phyloP scores from a whole-genome alignment of 2,888 invertebrate genomes.

The Drosophila incognita region DNA sequence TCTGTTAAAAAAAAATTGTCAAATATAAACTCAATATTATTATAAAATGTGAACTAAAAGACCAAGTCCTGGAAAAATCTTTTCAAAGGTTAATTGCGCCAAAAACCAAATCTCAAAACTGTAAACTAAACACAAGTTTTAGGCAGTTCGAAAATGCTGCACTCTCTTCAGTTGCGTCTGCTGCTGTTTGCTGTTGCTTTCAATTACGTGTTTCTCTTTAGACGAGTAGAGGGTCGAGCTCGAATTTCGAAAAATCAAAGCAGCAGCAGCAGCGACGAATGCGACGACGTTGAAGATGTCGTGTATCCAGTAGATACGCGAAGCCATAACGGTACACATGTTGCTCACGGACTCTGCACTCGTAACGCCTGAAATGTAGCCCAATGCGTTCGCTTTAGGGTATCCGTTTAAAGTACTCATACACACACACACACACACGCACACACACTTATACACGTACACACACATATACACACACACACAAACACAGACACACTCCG shows the following conservation, averaged over 20 bases:
- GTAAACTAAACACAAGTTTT: slow-evolving; percentile 16
- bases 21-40: not conserved
- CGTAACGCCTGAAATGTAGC: slow-evolving; percentile 64
- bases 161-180: slow-evolving; percentile 12
- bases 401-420: slow-evolving; percentile 68
- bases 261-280: slow-evolving; percentile 37
- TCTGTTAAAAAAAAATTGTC: not conserved
- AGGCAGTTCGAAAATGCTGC: slow-evolving; percentile 9
- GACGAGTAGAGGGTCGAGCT: not conserved
- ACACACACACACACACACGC: slow-evolving; percentile 24
- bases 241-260: slow-evolving; percentile 66
- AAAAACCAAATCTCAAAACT: slow-evolving; percentile 6
- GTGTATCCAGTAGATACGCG: slow-evolving; percentile 77
- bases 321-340: slow-evolving; percentile 82
- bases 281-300: slow-evolving; percentile 32
- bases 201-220: slow-evolving; percentile 24
- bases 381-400: slow-evolving; percentile 72
- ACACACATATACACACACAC: slow-evolving; percentile 2
- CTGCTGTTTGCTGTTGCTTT: slow-evolving; percentile 4
- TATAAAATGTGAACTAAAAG: not conserved
- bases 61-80: not conserved
- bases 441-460: slow-evolving; percentile 13
- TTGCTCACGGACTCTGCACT: slow-evolving; percentile 74
- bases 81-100: not conserved
- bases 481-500: slow-evolving; percentile 14